Base-by-base conservation (phyloP, 2,797 vertebrate species). In the Myotis planiceps region DNA sequence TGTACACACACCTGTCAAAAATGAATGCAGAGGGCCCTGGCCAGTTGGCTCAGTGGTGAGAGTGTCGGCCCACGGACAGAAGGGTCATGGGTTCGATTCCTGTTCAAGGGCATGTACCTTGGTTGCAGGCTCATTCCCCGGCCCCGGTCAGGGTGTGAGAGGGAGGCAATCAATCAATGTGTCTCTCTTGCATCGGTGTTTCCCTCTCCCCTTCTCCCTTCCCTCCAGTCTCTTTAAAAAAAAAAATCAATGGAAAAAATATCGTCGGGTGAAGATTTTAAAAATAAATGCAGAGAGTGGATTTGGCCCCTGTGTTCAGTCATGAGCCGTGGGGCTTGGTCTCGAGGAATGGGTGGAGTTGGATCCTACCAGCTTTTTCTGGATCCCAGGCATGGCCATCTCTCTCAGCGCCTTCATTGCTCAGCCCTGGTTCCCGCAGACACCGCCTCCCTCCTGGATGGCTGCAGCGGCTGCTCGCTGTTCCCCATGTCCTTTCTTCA, bases 321-420 rank as follows among this genome's bases (percentile, higher is more conserved):
- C 81, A 66, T 39, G 55, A 66, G 4, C 7, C 2, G 16, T 47
- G 39, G 80, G 39, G 32, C 29, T 37, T 47, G 42, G 34, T 45
- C 29, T 66, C 19, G 3, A 69, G 51, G 34, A 53, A 3, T 0
- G 49, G 49, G 9, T 13, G 1, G 27, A 72, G 84, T 9, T 66
- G 88, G 21, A 27, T 37, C 29, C 45, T 0, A 0, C 12, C 1
- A 0, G 23, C 60, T 39, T 49, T 32, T 6, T 34, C 42, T 66
- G 68, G 3, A 4, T 27, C 78, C 34, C 34, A 13, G n/a, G 76
- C 0, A 0, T 18, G 69, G 60, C 71, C 18, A 6, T 13, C 45
- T 39, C 45, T 92, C 65, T 39, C 53, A 14, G 25, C 4, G 6
- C 47, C 25, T 27, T 49, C 3, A 0, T 19, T 39, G n/a, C 69